A percentile compares a stretch with the other conserved stretches of the same genome.
Conservation (phyloP, 2,797 vertebrate genomes). For the Gymnothorax reevesii region DNA sequence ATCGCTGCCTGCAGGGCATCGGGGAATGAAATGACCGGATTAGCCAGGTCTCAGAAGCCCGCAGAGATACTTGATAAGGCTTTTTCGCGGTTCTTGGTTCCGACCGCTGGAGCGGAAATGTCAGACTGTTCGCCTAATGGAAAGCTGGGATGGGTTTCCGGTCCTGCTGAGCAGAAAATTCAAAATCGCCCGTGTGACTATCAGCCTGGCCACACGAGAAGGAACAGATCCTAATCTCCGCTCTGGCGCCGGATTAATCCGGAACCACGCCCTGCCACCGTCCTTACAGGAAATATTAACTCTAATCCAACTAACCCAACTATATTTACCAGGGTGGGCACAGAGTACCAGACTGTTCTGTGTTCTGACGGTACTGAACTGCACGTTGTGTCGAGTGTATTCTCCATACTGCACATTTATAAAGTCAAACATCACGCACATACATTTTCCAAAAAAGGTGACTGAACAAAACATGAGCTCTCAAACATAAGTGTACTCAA, state of each 20-base stretch:
- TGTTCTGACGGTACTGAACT: no score
- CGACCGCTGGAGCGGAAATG: constrained; percentile 51
- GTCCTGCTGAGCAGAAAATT: constrained; percentile 55
- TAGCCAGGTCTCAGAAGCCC: constrained; percentile 74
- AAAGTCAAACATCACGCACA: no score
- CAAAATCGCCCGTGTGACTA: constrained; percentile 37
- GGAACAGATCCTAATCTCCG: constrained; percentile 10
- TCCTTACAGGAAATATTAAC: neutral
- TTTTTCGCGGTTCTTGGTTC: constrained; percentile 61
- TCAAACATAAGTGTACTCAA: no score
- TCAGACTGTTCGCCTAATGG: constrained; percentile 72
- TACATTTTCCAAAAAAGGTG: no score
- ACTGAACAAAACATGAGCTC: no score
- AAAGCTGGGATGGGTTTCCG: constrained; percentile 62
- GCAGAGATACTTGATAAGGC: constrained; percentile 75
- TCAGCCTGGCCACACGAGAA: neutral
- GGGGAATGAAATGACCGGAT: constrained; percentile 79
- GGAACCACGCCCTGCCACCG: neutral
- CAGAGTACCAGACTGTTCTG: no score
- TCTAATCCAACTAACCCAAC: constrained; percentile 40
- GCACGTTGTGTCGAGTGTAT: no score
- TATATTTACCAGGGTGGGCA: constrained; percentile 46
- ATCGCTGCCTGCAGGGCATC: constrained; percentile 62
- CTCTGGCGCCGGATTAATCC: neutral
- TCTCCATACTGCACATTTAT: no score